Conservation (phyloP, 2,888 invertebrate genomes). For the Agonopterix subpropinquella region DNA sequence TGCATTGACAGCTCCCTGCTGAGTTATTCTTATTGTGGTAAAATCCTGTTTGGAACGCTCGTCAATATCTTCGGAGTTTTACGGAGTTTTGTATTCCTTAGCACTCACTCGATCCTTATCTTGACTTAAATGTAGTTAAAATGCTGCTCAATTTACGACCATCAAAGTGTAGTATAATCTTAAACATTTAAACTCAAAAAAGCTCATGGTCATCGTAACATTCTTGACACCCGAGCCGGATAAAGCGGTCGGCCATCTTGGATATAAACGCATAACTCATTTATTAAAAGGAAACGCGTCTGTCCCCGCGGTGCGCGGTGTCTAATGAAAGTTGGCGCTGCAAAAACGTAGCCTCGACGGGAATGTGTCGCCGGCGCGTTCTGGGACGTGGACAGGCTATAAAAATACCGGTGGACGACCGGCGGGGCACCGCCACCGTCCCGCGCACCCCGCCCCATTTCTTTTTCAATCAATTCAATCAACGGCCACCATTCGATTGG, state of each 20-base stretch:
- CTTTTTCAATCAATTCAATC: constrained; percentile 72
- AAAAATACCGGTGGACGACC: constrained; percentile 63
- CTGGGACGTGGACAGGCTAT: constrained; percentile 67
- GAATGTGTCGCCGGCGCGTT: constrained; percentile 72
- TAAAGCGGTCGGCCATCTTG: constrained; percentile 57
- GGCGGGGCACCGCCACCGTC: constrained; percentile 22
- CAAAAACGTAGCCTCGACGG: constrained; percentile 66
- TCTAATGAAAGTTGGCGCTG: constrained; percentile 69
- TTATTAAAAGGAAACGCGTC: constrained; percentile 67
- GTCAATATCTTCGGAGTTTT: too few relatives aligned
- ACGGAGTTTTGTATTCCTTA: too few relatives aligned
- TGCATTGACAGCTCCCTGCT: constrained; percentile 33
- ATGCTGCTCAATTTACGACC: too few relatives aligned
- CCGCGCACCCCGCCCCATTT: constrained; percentile 50
- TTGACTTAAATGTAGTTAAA: not conserved
- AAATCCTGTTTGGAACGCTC: constrained; percentile 1
- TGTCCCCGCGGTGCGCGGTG: constrained; percentile 56
- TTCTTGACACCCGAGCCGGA: constrained; percentile 53
- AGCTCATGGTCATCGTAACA: constrained; percentile 38
- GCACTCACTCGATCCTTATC: not conserved
- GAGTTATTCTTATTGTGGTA: constrained; percentile 13
- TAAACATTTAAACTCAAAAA: constrained; percentile 25
- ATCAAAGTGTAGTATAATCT: not conserved
- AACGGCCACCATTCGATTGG: constrained; percentile 57
- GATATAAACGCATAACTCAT: constrained; percentile 69